A percentile compares a stretch with the other conserved stretches of the same genome.
Evolutionary conservation across 2,888 invertebrate species (phyloP).

Genomic region (Trachelus iudaicus): DNA sequence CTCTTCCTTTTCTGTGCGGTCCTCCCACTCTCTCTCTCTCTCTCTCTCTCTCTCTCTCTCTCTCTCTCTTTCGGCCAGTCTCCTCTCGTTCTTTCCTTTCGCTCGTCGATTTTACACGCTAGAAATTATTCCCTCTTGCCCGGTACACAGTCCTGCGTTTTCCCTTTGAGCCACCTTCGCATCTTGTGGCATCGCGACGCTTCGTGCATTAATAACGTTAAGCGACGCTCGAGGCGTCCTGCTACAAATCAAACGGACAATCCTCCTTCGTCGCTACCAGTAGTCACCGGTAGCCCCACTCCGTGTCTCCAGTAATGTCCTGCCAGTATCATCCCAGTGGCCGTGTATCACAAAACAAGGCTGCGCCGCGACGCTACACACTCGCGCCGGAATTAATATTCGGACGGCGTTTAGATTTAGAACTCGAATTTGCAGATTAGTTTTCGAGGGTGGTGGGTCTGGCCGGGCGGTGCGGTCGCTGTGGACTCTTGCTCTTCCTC

Average conservation of each 20-base stretch:
- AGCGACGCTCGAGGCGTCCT: background rate
- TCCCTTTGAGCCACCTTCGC: background rate
- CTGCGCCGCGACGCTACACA: slow-evolving; percentile 1
- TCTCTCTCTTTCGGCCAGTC: slow-evolving; percentile 18
- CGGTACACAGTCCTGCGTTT: background rate
- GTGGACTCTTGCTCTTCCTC: slow-evolving; percentile 1
- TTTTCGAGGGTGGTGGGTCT: slow-evolving; percentile 37
- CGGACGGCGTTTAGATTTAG: slow-evolving; percentile 62
- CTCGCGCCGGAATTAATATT: slow-evolving; percentile 57
- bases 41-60: slow-evolving; percentile 27
- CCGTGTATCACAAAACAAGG: slow-evolving; percentile 21
- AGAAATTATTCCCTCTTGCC: background rate
- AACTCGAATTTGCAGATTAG: slow-evolving; percentile 65
- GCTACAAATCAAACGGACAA: background rate
- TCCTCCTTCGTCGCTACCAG: background rate
- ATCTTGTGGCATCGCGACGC: background rate
- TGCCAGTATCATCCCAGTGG: background rate
- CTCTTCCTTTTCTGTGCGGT: slow-evolving; percentile 23
- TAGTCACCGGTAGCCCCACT: background rate
- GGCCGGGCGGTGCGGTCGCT: slow-evolving; percentile 41
- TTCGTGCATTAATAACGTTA: background rate
- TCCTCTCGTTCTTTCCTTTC: slow-evolving; percentile 3
- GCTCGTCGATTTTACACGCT: background rate
- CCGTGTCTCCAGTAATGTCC: background rate
- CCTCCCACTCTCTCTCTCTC: slow-evolving; percentile 9